phyloP scores from a whole-genome alignment of 2,113 vertebrate species.

The Cnemophilus loriae region DNA sequence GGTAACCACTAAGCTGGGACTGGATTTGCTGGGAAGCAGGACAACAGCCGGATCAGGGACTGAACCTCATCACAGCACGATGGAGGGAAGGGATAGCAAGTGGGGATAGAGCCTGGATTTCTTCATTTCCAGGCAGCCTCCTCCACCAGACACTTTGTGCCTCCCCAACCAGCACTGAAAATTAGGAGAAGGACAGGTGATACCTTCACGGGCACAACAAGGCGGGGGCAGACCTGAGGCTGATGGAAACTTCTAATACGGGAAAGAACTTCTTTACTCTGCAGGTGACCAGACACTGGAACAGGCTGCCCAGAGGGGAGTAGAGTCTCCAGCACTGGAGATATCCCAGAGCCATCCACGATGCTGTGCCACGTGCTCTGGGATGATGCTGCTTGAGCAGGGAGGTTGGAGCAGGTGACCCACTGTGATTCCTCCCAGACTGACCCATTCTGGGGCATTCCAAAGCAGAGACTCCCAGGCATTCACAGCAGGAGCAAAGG shows the following conservation, averaged over 20 bases:
- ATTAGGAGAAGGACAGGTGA: too few species aligned
- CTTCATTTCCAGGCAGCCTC: not conserved
- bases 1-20: not conserved
- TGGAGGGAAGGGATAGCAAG: not conserved
- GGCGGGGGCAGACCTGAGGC: too few species aligned
- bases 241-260: not conserved
- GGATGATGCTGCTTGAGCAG: not conserved
- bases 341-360: not conserved
- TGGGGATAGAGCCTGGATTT: not conserved
- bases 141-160: not conserved
- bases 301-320: not conserved
- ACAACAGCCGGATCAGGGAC: rapidly evolving
- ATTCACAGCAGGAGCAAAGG: not conserved
- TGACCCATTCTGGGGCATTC: not conserved
- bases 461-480: not conserved
- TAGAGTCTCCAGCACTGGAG: not conserved
- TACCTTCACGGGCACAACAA: not conserved
- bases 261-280: not conserved
- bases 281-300: not conserved
- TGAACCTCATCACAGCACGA: rapidly evolving
- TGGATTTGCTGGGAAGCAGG: not conserved
- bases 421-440: not conserved
- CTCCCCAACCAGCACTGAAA: rapidly evolving
- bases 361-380: not conserved
- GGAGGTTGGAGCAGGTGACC: not conserved